Base-by-base conservation (phyloP, 1,140 invertebrate species). In the Aphelinus atriplicis region DNA sequence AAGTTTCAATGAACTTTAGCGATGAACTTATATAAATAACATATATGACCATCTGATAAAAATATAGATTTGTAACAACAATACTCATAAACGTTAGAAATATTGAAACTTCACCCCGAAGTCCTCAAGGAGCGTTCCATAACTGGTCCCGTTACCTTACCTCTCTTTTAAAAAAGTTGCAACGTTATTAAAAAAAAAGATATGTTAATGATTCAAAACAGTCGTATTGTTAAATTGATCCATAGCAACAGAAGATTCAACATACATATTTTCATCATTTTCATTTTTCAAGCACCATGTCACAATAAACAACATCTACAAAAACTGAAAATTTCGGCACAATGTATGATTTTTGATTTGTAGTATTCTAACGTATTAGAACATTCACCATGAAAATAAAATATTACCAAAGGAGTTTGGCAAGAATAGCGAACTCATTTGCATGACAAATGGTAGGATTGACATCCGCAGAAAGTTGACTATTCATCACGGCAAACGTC, bases 201-300 rank as follows among this genome's bases (percentile, higher is more conserved):
- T 26, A 26, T 26, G 26, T 26, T 26, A 26, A 26, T 0, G 0
- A 26, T 26, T 26, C 43, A 63, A 48, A 10, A 4, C 48, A 3
- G n/a, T 26, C 1, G 4, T 61, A 6, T 46, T 69, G 2, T 50
- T 57, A 56, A 45, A 50, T 77, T 48, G 72, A 9, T 60, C 55
- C 1, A 73, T 64, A 61, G 26, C 77, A n/a, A 65, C 69, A 56
- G 92, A 91, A 79, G 94, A 92, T 69, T 91, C 57, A 7, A 92
- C 81, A 80, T 93, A 95, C 58, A 93, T 87, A 78, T 93, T 90
- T 60, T 90, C 86, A 0, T 80, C 81, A 3, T 90, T 85, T 67
- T 91, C 89, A 82, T 91, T 89, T 80, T 91, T 87, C 9, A 95
- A 81, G 84, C 94, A 91, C 92, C 92, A 94, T 84, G 92, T 93